Evolutionary conservation across 2,113 vertebrate genomes (phyloP), one percentile per base, ranked within the genome.

Genomic region (Osmerus mordax): DNA sequence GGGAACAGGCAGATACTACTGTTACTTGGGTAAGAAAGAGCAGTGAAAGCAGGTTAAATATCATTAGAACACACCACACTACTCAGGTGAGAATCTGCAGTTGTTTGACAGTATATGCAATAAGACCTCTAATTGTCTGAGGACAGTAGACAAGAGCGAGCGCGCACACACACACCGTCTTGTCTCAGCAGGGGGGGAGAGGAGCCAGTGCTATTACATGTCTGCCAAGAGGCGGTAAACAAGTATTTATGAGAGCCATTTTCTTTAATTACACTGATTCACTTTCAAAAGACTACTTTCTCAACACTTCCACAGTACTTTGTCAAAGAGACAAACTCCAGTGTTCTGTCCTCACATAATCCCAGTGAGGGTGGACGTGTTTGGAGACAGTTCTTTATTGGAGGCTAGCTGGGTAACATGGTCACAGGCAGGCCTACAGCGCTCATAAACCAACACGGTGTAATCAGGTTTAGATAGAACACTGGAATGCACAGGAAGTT

Each of bases 381-480:
- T 7, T 18, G 19, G 13, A 25, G 54, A 23, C 36, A 41, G 55
- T 41, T 51, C 51, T 61, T 41, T n/a, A 74, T 67, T 36, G 15
- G 8, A n/a, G 67, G 61, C 78, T 81, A 86, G 83, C 78, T 77
- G 52, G 72, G 74, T 78, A 60, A 81, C 84, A 67, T 80, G 75
- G 78, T 84, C 75, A 75, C 3, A 2, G 51, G 25, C 11, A 64
- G 75, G 86, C 85, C 84, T 59, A 62, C 73, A 86, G 84, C 71
- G 8, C 14, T 56, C 18, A 77, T 71, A 64, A 78, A 11, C 15
- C 79, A 89, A 86, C 83, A 79, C 65, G 65, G 69, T 54, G 69
- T 89, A 86, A 92, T 88, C 77, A 12, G 77, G 70, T 89, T 90
- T 76, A 4, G 54, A 21, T 21, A 61, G 15, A 78, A 75, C 3